Evolutionary conservation across 2,113 vertebrate species (phyloP).

Genomic region (Nibea albiflora): DNA sequence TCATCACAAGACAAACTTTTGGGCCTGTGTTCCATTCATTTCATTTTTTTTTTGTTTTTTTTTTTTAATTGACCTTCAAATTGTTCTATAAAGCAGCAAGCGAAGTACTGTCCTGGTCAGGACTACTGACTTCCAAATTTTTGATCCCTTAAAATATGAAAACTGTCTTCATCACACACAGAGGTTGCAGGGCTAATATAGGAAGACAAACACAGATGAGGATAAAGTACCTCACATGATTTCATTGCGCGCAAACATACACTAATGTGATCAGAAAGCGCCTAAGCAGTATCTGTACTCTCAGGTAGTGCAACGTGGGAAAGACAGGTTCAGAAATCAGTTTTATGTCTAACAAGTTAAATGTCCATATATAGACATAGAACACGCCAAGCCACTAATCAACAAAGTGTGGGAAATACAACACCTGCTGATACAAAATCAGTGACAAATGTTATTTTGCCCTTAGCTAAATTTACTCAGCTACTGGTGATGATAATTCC

Average conservation of each 20-base stretch:
- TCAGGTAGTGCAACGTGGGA: not conserved
- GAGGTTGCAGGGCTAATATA: not conserved
- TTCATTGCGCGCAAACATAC: not conserved
- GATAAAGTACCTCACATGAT: not conserved
- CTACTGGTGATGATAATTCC: not conserved
- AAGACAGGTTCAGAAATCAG: not conserved
- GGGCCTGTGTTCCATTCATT: not conserved
- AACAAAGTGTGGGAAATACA: not conserved
- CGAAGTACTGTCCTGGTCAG: not conserved
- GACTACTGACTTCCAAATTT: not conserved
- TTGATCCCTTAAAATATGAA: too few relatives aligned
- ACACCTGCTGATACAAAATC: not conserved
- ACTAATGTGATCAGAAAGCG: not conserved
- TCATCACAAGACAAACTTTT: not conserved
- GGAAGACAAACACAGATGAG: not conserved
- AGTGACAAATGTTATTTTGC: not conserved
- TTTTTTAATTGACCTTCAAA: slow-evolving; percentile 1
- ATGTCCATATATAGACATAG: not conserved
- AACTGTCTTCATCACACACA: not conserved
- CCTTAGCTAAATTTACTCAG: not conserved
- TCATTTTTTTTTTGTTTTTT: too few relatives aligned
- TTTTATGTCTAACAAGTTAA: not conserved
- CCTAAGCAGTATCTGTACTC: not conserved
- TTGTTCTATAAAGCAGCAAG: not conserved
- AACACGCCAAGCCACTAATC: not conserved